A percentile compares a stretch with the other conserved stretches of the same genome.
phyloP scores from a whole-genome alignment of 2,113 vertebrate species.

The Emydocephalus ijimae region DNA sequence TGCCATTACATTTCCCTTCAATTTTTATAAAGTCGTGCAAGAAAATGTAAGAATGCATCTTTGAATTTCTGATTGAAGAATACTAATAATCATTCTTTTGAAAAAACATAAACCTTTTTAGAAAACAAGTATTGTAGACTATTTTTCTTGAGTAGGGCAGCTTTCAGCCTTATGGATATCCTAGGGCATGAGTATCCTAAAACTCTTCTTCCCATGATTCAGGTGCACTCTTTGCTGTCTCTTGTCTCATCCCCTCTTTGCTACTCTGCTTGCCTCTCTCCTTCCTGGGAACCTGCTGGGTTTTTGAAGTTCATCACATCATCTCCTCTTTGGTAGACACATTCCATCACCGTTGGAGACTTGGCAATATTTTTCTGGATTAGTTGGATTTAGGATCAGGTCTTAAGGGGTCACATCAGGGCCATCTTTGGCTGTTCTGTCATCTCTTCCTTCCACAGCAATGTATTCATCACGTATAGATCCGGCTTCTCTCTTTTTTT shows the following conservation, averaged over 20 bases:
- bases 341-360: not conserved
- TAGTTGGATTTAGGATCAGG: not conserved
- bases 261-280: not conserved
- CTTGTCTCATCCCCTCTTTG: not conserved
- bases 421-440: not conserved
- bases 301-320: not conserved
- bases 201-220: not conserved
- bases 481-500: not conserved
- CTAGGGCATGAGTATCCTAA: not conserved
- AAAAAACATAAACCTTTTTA: not conserved
- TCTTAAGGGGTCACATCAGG: not conserved
- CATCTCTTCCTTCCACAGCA: not conserved
- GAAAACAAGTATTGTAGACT: not conserved
- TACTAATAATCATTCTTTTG: not conserved
- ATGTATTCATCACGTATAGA: not conserved
- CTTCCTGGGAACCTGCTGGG: not conserved
- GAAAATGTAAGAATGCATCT: not conserved
- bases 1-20: conserved; percentile 12
- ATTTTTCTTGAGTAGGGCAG: not conserved
- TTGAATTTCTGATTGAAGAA: not conserved
- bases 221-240: not conserved
- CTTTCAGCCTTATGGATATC: not conserved
- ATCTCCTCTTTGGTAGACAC: not conserved
- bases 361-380: not conserved
- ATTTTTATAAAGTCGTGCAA: conserved; percentile 1